Evolutionary conservation across 2,888 invertebrate genomes (phyloP).

Genomic region (Sarcophaga rosellei): DNA sequence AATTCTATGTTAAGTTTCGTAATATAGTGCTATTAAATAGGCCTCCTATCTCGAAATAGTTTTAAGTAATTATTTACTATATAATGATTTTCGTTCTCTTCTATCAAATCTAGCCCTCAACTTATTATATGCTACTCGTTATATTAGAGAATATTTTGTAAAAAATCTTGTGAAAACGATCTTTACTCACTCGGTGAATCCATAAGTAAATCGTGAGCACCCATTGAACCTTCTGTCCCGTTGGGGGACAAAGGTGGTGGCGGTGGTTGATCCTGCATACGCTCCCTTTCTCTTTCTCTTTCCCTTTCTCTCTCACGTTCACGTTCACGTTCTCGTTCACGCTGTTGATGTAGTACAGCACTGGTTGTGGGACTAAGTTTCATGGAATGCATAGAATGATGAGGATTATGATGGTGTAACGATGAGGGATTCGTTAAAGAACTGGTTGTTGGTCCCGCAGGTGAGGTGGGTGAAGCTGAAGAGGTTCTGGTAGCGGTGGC

Average conservation of each 20-base stretch:
- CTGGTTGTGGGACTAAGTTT: constrained; percentile 86
- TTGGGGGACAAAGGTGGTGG: constrained; percentile 83
- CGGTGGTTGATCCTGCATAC: constrained; percentile 81
- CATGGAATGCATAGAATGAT: constrained; percentile 82
- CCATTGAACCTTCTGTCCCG: constrained; percentile 84
- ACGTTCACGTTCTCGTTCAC: constrained; percentile 81
- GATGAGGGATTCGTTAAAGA: constrained; percentile 64
- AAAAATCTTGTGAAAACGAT: constrained; percentile 74
- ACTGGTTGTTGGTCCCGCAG: constrained; percentile 73
- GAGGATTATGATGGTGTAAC: constrained; percentile 71
- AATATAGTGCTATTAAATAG: no score
- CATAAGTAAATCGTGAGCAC: constrained; percentile 85
- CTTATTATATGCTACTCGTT: constrained; percentile 14
- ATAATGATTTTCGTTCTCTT: no score
- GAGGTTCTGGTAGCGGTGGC: constrained; percentile 75
- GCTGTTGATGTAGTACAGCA: constrained; percentile 86
- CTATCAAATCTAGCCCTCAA: constrained; percentile 11
- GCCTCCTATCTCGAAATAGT: no score
- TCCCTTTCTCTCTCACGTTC: constrained; percentile 76
- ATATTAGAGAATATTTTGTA: background rate
- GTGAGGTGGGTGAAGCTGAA: constrained; percentile 75
- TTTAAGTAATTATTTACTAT: no score
- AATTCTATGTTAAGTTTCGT: no score
- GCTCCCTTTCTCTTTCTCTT: constrained; percentile 81
- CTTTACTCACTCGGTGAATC: constrained; percentile 92